Evolutionary conservation across 2,888 invertebrate species (phyloP).

Genomic region (Metalampra italica): DNA sequence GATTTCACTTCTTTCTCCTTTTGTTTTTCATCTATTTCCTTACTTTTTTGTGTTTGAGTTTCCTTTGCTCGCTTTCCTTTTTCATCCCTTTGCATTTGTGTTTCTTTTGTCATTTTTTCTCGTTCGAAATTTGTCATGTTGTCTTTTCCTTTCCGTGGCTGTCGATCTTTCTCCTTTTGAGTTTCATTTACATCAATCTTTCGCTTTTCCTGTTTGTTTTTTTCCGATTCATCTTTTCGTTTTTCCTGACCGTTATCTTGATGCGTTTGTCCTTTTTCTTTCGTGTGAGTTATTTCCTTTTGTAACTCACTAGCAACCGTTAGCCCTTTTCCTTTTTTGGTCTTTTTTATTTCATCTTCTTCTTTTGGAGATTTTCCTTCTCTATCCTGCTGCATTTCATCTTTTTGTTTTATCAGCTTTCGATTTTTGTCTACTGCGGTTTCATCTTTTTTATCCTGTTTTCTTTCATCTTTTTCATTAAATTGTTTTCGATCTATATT

Average conservation of each 20-base stretch:
- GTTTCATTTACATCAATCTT: conserved; percentile 5
- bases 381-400: background rate
- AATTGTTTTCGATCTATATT: conserved; percentile 1
- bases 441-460: background rate
- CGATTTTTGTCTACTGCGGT: conserved; percentile 5
- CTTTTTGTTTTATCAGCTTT: conserved; percentile 1
- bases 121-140: no score
- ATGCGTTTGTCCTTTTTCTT: background rate
- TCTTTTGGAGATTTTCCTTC: background rate
- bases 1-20: background rate
- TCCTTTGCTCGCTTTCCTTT: no score
- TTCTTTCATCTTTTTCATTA: conserved; percentile 6
- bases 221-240: no score
- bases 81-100: no score
- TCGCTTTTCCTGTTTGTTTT: conserved; percentile 4
- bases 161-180: background rate
- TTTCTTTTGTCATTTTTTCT: no score
- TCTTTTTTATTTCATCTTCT: conserved; percentile 4
- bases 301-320: background rate
- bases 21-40: background rate
- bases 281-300: background rate
- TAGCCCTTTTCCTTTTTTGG: background rate
- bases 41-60: no score
- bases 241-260: background rate
- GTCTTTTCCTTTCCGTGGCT: background rate